Base-by-base conservation (phyloP, 2,888 invertebrate genomes). In the Bellardia pandia region DNA sequence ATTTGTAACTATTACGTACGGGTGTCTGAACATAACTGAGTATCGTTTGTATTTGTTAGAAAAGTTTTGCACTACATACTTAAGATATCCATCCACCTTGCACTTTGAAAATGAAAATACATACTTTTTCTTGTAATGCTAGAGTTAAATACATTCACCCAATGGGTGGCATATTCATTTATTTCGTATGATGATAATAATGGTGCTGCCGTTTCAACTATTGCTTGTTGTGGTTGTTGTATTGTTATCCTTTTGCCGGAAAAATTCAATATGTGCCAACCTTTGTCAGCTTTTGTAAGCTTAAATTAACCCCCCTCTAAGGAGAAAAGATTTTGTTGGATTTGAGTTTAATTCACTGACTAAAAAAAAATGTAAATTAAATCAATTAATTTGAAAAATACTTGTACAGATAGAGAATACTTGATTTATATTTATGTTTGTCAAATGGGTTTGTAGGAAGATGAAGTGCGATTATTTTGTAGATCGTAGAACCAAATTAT, bases 361-460 rank as follows among this genome's bases (percentile, higher is more conserved):
- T n/a, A 33, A 92, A 93, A 93, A 93, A 93, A 60, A 37, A 8
- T 23, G 23, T 23, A 23, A 23, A 33, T 40, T 7, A 16, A 92
- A 93, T 93, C 93, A 93, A 93, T 93, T 93, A 93, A 90, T 86
- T 89, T 42, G 8, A 72, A 72, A 56, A 56, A 40, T 37, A 37
- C 7, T 60, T n/a, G 2, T 53, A 53, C 3, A 51, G 51, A 51
- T 51, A 11, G 13, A 11, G 45, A 13, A 45, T 13, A 11, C 45
- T 11, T 45, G 4, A 45, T 45, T 13, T 45, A 13, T 45, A 3
- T 45, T 13, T 45, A 11, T 23, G 23, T 23, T 23, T 23, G 23
- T 1, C 23, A 37, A 33, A 33, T 33, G 33, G 33, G 42, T 7
- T 42, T 42, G 11, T 42, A 42, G 42, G 42, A 42, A 42, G 42